Percentiles rank a stretch among this genome's conserved stretches.
These are phyloP conservation scores for Morpho deidamia DNA, from an alignment of 2,888 invertebrate species.

Conservation along the genomic window DNA sequence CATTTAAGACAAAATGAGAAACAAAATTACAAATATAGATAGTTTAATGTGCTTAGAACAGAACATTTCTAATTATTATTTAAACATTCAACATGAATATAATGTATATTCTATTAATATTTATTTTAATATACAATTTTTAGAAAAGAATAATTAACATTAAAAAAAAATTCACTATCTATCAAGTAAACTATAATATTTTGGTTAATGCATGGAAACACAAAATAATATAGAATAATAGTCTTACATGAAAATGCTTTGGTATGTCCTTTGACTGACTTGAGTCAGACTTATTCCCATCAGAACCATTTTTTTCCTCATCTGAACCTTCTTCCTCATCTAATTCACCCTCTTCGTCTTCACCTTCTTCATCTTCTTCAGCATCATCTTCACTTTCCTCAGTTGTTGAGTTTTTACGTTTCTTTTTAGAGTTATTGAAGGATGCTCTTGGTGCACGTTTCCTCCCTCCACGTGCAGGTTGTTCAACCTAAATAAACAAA, in stretches of 20 bases:
- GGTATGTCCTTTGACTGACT: conserved; percentile 77
- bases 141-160: no score
- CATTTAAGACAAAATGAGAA: background rate
- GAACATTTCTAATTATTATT: no score
- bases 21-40: no score
- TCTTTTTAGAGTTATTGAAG: conserved; percentile 65
- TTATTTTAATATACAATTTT: no score
- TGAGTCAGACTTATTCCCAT: conserved; percentile 74
- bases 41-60: no score
- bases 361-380: conserved; percentile 61
- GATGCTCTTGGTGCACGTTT: conserved; percentile 55
- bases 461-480: conserved; percentile 50
- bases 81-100: no score
- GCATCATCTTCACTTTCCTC: conserved; percentile 67
- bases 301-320: conserved; percentile 74
- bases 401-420: conserved; percentile 66
- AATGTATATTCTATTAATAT: no score
- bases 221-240: background rate
- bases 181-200: background rate
- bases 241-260: conserved; percentile 74
- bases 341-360: conserved; percentile 66
- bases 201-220: background rate
- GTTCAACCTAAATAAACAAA: conserved; percentile 45
- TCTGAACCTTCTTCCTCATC: conserved; percentile 74
- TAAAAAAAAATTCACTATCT: background rate